Base-by-base conservation (phyloP, 2,797 vertebrate species). In the Rhodeus uyekii region DNA sequence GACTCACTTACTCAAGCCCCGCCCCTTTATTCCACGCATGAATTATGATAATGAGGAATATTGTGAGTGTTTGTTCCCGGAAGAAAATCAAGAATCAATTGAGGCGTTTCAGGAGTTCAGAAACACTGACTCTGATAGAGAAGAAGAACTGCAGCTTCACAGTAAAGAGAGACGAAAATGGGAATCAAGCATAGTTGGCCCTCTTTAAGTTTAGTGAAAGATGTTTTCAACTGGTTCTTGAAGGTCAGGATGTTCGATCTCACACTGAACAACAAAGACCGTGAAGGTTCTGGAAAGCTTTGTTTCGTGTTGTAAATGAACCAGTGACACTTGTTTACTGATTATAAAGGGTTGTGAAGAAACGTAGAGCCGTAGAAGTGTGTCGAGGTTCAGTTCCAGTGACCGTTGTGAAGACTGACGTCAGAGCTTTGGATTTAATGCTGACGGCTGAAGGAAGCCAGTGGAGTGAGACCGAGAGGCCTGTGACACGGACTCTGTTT, bases 341-440 rank as follows among this genome's bases (percentile, higher is more conserved):
- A 39, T 55, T 2, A 24, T 75, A 24, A 14, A 19, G 53, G 34
- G 36, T 29, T n/a, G 71, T n/a, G 50, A 55, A 7, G 24, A 76
- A 42, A 18, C 16, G 10, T 27, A 39, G 36, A 76, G 16, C 18
- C n/a, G 58, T 76, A 29, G 27, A 39, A 75, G 72, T 9, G 34
- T 12, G 42, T 46, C 3, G 42, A 19, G 42, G 24, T 48, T 32
- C 29, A 2, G 10, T 72, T 72, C 9, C 69, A 72, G 44, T 34
- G 46, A 18, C 72, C 8, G 61, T 36, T 36, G 14, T 61, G 29
- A 61, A 73, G 50, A 12, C 19, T 63, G 74, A 76, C 73, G 73
- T 61, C 73, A 76, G 46, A 46, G 55, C 24, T 58, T 44, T 76
- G 58, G 32, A 5, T 60, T 44, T 24, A 73, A 55, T 9, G 10